Base-by-base conservation (phyloP, 2,113 vertebrate genomes). In the Oreotrochilus melanogaster region DNA sequence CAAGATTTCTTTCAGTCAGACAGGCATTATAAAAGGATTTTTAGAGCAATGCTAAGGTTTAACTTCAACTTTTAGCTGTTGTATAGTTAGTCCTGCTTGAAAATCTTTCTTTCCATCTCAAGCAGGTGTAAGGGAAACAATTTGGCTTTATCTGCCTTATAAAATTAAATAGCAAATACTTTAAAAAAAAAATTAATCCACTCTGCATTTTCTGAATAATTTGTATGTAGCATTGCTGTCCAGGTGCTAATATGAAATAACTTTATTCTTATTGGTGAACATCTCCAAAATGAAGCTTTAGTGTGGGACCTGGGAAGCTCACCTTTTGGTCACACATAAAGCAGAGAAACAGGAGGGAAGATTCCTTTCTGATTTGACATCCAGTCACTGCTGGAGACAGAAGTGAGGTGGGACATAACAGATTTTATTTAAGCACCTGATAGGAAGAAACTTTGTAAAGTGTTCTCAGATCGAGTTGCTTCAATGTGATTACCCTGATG, bases 251-350 rank as follows among this genome's bases (percentile, higher is more conserved):
- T 51, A 60, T 39, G 31, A 73, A 90, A 62, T 57, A 28, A 9
- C 22, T 78, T 78, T 3, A 16, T 79, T 86, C 48, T 71, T 60
- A 17, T 5, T 75, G 39, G 22, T 54, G 28, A 76, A 23, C 7
- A 25, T 71, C 47, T 82, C 28, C 23, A 86, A 31, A 92, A 48
- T 35, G 21, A 56, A 69, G 17, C 19, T 69, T 69, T 56, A 33
- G 3, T 64, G 30, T 15, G 8, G 18, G 8, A 74, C 21, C 6
- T 6, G 14, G 0, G 2, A 69, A 90, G 56, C 58, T 11, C 10
- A 58, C 7, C 22, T 67, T 72, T 64, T 0, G 1, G 18, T 71
- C 37, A 37, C 1, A 2, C 0, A 0, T 57, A 45, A 57, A 64
- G 12, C 18, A 62, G 18, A 37, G 7, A 61, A 19, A 31, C 8